phyloP scores from a whole-genome alignment of 1,140 invertebrate species.

The Cryptotermes secundus region DNA sequence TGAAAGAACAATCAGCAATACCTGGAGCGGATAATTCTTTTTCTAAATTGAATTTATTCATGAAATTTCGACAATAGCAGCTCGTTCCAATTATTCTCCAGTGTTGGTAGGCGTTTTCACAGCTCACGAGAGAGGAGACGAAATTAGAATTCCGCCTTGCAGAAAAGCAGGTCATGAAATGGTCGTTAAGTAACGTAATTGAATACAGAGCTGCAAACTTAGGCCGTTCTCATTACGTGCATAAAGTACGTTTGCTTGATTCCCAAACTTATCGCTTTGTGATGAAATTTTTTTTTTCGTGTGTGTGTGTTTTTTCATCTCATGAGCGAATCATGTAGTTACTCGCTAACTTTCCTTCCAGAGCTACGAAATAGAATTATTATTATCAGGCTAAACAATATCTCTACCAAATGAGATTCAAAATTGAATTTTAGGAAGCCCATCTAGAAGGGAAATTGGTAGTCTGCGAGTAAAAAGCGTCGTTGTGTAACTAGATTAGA shows the following conservation, averaged over 20 bases:
- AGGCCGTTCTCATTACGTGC: neutral
- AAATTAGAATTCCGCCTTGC: neutral
- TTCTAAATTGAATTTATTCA: no score
- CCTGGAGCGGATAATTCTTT: no score
- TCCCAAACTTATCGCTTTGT: neutral
- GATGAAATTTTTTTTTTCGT: neutral
- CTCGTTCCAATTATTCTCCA: neutral
- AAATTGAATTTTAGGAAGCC: constrained; percentile 33
- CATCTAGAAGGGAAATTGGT: constrained; percentile 34
- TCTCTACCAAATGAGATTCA: constrained; percentile 34
- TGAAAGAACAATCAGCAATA: no score
- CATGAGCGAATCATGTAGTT: constrained; percentile 7
- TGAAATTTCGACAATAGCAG: no score
- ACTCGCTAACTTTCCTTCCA: constrained; percentile 11
- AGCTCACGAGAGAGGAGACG: neutral
- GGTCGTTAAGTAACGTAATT: neutral
- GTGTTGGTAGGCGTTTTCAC: neutral
- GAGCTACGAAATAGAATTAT: constrained; percentile 31
- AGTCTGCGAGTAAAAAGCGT: constrained; percentile 25
- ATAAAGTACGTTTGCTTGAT: neutral
- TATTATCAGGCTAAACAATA: constrained; percentile 34
- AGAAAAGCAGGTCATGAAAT: neutral
- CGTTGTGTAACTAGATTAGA: neutral
- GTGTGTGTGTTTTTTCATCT: neutral
- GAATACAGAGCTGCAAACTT: neutral